Percentiles rank a stretch among this genome's conserved stretches.
These are phyloP conservation scores for Symphodus melops DNA, from an alignment of 2,113 vertebrate genomes.

Conservation along the genomic window DNA sequence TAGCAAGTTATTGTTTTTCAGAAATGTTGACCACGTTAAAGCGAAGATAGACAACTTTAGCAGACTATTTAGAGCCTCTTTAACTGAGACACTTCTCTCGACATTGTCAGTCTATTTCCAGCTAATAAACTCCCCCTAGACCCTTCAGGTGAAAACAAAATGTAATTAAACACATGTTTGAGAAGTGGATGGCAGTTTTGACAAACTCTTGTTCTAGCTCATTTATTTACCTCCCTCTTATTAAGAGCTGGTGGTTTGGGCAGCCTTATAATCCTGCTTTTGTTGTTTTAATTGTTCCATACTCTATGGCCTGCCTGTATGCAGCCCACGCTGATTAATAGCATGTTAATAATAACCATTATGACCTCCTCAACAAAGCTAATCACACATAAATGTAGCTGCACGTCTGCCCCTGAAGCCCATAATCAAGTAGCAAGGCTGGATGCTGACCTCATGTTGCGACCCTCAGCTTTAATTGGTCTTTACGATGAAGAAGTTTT, in stretches of 20 bases:
- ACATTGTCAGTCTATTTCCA: neutral
- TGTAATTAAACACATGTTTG: neutral
- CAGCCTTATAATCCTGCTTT: conserved; percentile 1
- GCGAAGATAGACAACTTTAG: neutral
- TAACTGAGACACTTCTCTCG: neutral
- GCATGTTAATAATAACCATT: conserved; percentile 25
- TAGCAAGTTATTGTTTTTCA: too few relatives aligned
- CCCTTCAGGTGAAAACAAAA: neutral
- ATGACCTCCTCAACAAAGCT: conserved; percentile 26
- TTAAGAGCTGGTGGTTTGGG: neutral
- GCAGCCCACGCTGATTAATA: conserved; percentile 32
- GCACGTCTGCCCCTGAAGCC: conserved; percentile 4
- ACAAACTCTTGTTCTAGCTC: conserved; percentile 9
- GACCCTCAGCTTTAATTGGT: conserved; percentile 58
- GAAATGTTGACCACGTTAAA: too few relatives aligned
- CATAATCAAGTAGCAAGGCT: conserved; percentile 33
- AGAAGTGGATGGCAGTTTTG: conserved; percentile 21
- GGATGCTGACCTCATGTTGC: conserved; percentile 6
- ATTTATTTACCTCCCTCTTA: conserved; percentile 8
- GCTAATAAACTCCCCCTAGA: neutral
- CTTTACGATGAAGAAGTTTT: conserved; percentile 39
- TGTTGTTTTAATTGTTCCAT: conserved; percentile 12
- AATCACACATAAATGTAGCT: conserved; percentile 28
- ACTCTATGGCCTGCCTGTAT: conserved; percentile 1
- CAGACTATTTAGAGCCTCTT: neutral